Evolutionary conservation across 2,797 vertebrate species (phyloP).

Genomic region (Melopsittacus undulatus): DNA sequence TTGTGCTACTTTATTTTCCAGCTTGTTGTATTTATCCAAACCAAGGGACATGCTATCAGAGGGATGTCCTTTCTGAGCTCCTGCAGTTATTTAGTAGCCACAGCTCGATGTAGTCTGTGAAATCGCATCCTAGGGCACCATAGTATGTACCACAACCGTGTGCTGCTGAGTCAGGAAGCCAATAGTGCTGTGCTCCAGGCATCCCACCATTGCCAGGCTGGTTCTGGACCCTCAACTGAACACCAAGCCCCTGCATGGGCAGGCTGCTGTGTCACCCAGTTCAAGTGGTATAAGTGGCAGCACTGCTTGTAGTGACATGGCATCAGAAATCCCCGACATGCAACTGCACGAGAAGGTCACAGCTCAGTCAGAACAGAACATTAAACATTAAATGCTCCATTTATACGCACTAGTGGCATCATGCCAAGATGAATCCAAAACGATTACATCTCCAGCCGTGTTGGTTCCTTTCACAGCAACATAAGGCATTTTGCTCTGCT

Average conservation of each 20-base stretch:
- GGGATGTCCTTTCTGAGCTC: background rate
- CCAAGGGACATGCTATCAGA: background rate
- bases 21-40: background rate
- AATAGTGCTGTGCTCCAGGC: rapidly evolving
- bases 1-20: background rate
- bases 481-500: constrained; percentile 31
- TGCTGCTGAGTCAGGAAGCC: background rate
- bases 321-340: background rate
- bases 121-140: background rate
- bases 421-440: constrained; percentile 50
- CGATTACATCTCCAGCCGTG: constrained; percentile 54
- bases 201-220: rapidly evolving
- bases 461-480: constrained; percentile 41
- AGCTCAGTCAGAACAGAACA: constrained; percentile 37
- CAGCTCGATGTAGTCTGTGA: rapidly evolving
- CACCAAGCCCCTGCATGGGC: rapidly evolving
- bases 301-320: background rate
- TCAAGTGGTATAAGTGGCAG: rapidly evolving
- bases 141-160: rapidly evolving
- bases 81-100: background rate
- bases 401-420: background rate
- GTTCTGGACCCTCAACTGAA: background rate
- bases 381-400: constrained; percentile 38
- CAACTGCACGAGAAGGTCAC: background rate
- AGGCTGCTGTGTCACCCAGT: background rate